Percentiles rank a stretch among this genome's conserved stretches.
These are phyloP conservation scores for Oplegnathus fasciatus DNA, from an alignment of 2,113 vertebrate species.

Conservation along the genomic window DNA sequence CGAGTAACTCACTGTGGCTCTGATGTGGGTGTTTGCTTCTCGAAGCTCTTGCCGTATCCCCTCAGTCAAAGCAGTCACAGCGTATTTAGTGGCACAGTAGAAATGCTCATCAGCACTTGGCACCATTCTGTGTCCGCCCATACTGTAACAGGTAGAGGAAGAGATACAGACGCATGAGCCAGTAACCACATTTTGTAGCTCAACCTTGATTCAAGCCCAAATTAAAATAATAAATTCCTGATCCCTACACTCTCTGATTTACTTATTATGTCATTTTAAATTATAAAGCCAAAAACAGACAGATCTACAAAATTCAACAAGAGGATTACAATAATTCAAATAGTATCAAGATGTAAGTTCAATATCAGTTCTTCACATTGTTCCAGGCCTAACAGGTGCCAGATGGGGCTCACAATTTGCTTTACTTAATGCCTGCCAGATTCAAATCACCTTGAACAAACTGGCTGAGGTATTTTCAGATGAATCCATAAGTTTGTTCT, in stretches of 20 bases:
- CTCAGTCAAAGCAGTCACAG: constrained; percentile 94
- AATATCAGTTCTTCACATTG: background rate
- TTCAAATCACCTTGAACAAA: constrained; percentile 33
- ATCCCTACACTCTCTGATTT: background rate
- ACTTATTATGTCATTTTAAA: background rate
- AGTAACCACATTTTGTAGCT: background rate
- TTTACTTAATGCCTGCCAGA: constrained; percentile 13
- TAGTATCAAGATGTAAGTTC: background rate
- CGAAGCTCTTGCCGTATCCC: constrained; percentile 94
- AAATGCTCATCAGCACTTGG: constrained; percentile 89
- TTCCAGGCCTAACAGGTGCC: constrained; percentile 13
- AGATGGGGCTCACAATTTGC: constrained; percentile 16
- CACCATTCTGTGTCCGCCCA: constrained; percentile 91
- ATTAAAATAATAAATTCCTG: background rate
- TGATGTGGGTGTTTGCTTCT: constrained; percentile 93
- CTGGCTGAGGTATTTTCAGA: background rate
- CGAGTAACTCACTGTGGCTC: constrained; percentile 89
- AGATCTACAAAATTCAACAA: background rate
- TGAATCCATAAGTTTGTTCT: constrained; percentile 1
- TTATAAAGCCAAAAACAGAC: too few species aligned
- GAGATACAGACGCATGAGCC: background rate
- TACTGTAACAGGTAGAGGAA: constrained; percentile 80
- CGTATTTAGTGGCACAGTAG: constrained; percentile 95
- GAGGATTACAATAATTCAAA: background rate
- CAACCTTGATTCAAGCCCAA: background rate